phyloP scores from a whole-genome alignment of 2,888 invertebrate genomes.

The Congeria kusceri region DNA sequence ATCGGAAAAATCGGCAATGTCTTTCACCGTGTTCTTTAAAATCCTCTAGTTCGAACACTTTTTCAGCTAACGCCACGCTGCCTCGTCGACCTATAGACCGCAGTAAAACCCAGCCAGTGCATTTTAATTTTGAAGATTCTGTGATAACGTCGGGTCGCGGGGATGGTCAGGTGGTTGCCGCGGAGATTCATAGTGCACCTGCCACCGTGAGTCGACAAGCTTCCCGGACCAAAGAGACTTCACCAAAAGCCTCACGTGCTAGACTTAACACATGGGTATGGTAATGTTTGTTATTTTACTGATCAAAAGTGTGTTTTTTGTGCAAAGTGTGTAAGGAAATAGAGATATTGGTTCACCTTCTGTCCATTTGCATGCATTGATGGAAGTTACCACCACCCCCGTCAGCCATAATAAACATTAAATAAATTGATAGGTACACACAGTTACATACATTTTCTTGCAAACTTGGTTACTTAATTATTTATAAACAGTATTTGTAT shows the following conservation, averaged over 20 bases:
- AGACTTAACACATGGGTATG: conserved; percentile 66
- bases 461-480: no score
- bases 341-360: no score
- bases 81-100: conserved; percentile 72
- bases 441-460: no score
- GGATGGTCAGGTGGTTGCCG: conserved; percentile 53
- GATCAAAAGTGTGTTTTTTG: no score
- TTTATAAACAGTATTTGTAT: no score
- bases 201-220: conserved; percentile 48
- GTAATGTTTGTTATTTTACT: no score
- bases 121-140: conserved; percentile 58
- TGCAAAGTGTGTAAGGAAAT: no score
- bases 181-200: conserved; percentile 61
- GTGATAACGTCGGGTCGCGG: conserved; percentile 33
- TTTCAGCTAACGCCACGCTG: conserved; percentile 80
- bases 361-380: no score
- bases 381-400: no score
- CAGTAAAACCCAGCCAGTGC: conserved; percentile 40
- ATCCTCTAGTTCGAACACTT: conserved; percentile 67
- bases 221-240: conserved; percentile 33
- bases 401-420: no score
- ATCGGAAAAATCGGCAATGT: conserved; percentile 24
- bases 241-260: conserved; percentile 41
- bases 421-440: no score
- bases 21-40: no score